Base-by-base conservation (phyloP, 2,888 invertebrate genomes). In the Metalampra italica region DNA sequence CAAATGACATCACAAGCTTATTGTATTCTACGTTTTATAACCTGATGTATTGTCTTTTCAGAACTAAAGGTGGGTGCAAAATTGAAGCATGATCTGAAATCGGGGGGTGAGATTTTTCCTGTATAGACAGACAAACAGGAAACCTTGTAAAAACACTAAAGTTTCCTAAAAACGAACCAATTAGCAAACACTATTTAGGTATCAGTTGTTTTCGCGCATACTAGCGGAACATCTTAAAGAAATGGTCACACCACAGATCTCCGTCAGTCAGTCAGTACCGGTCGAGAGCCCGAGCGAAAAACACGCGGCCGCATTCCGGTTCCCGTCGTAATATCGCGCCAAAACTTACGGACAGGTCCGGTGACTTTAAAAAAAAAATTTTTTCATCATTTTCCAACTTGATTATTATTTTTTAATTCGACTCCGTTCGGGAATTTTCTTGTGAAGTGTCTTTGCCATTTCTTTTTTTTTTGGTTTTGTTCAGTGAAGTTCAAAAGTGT, bases 251-350 rank as follows among this genome's bases (percentile, higher is more conserved):
- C 39, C 8, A 36, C 43, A 4, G 43, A 15, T 15, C 32, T 8
- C 9, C 22, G 29, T 11, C n/a, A 22, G 9, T 11, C n/a, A 22
- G 9, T 34, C 57, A 65, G 65, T 65, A 46, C 57, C 50, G 56
- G 56, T 55, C 54, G 45, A 54, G 48, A 47, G 57, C 54, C 51
- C 42, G 51, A 7, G 7, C 9, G 13, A 41, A 15, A 34, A 34
- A 55, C 56, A 51, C 49, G 60, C 56, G 14, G 7, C 7, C 14
- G 14, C 32, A 30, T 48, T 0, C 8, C n/a, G n/a, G 36, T n/a
- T 36, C 42, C 8, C 38, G 0, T n/a, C 22, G 29, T 9, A 47
- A 46, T 50, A 38, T 45, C 58, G 55, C 60, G 58, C 58, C 54
- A 54, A 58, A 55, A 14, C 12, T 50, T 53, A 54, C 60, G 58